Base-by-base conservation (phyloP, 2,888 invertebrate species). In the Ceramica pisi region DNA sequence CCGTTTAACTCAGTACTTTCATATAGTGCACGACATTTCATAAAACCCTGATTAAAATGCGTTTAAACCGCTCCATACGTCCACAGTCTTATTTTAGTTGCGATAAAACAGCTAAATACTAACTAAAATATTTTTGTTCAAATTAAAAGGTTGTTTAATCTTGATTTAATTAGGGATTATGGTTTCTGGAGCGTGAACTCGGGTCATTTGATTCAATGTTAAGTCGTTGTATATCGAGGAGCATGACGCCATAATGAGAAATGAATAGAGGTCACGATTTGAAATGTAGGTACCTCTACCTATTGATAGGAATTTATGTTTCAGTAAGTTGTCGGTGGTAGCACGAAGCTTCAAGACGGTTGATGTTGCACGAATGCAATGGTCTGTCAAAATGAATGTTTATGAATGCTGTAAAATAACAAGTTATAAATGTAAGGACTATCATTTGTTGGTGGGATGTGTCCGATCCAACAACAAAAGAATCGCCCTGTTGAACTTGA, bases 141-240 rank as follows among this genome's bases (percentile, higher is more conserved):
- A 84, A 82, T 79, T 76, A 82, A 73, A 79, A 79, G 71, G 60
- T 66, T 46, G 46, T 74, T 60, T 57, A 50, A 73, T 73, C 69
- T 75, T 80, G 76, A 60, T 84, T 82, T 84, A 71, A 83, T 82
- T 84, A 60, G 67, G 57, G 46, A 46, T 51, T 63, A 55, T 57
- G 46, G 53, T 55, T 67, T 73, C n/a, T 53, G 16, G 66, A 76
- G 83, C 85, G 82, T 83, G 85, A 82, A 82, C 67, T 63, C 53
- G 26, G 69, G 69, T 67, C 67, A 74, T 84, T 83, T 12, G 59
- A 70, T 76, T 70, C 75, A 73, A 74, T 84, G 82, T 65, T 84
- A 83, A 55, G 64, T 59, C 59, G n/a, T 59, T 59, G 48, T 67
- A 46, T 75, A 75, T 38, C n/a, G 68, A 53, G 68, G 51, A 67